A percentile compares a stretch with the other conserved stretches of the same genome.
These are phyloP conservation scores for Tetheella fluctuosa DNA, from an alignment of 2,888 invertebrate species.

Conservation along the genomic window DNA sequence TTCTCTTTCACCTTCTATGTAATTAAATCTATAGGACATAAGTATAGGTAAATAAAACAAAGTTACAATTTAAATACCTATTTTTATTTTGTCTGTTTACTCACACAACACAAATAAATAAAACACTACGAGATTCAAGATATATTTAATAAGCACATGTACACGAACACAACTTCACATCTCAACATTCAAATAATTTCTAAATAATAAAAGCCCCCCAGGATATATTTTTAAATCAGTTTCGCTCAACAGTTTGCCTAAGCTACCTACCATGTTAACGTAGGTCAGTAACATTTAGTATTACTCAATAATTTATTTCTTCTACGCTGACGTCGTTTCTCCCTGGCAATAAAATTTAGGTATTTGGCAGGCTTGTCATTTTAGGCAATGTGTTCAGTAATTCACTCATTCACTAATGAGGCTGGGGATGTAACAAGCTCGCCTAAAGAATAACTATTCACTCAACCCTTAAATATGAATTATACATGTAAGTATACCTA, in stretches of 20 bases:
- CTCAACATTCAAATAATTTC: too few relatives aligned
- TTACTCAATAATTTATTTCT: too few relatives aligned
- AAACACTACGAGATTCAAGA: conserved; percentile 33
- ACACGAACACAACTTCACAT: conserved; percentile 28
- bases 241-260: too few relatives aligned
- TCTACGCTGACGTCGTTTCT: neutral
- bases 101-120: conserved; percentile 26
- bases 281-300: too few relatives aligned
- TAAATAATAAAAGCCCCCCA: too few relatives aligned
- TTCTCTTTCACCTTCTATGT: too few relatives aligned
- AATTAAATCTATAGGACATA: too few relatives aligned
- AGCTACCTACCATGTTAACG: too few relatives aligned
- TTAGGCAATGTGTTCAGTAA: too few relatives aligned
- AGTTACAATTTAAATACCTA: neutral
- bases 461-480: neutral
- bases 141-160: conserved; percentile 45
- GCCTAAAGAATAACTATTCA: neutral
- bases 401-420: neutral
- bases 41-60: conserved; percentile 24
- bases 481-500: conserved; percentile 21
- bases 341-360: neutral
- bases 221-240: too few relatives aligned
- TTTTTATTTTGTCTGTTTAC: conserved; percentile 10
- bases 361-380: too few relatives aligned
- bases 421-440: neutral